Evolutionary conservation across 2,113 vertebrate species (phyloP).

Genomic region (Callionymus lyra): DNA sequence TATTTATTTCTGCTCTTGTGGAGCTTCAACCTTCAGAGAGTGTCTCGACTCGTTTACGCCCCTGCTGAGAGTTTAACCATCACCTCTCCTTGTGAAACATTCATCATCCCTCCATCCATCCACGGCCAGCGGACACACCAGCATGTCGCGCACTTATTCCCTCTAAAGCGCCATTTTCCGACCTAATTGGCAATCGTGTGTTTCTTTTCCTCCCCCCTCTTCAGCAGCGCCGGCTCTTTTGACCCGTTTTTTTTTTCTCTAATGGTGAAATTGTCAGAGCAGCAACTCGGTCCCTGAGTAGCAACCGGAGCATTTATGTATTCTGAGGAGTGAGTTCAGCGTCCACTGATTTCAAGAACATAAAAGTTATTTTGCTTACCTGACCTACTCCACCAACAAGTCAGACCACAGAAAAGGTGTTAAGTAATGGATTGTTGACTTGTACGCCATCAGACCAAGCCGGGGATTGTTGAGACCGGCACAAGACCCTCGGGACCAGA

Average conservation of each 20-base stretch:
- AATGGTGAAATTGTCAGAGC: constrained; percentile 11
- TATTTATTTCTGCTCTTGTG: no score
- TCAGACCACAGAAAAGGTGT: no score
- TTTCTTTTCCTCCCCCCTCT: constrained; percentile 1
- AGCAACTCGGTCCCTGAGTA: constrained; percentile 13
- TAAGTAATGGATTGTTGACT: no score
- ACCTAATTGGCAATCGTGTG: constrained; percentile 50
- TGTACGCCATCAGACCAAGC: no score
- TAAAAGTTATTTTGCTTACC: no score
- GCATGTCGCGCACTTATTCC: constrained; percentile 6
- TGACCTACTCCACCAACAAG: no score
- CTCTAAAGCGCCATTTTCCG: constrained; percentile 33
- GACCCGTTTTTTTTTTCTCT: constrained; percentile 25
- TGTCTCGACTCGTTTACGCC: no score
- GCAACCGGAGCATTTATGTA: constrained; percentile 13
- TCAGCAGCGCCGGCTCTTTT: constrained; percentile 21
- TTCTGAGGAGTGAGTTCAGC: constrained; percentile 1
- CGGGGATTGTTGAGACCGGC: no score
- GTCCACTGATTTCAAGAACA: constrained; percentile 1
- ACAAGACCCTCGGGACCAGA: no score
- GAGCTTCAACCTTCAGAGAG: no score
- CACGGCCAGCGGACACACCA: constrained; percentile 7
- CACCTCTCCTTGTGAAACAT: constrained; percentile 21
- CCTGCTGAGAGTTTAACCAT: no score
- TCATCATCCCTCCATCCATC: constrained; percentile 22